Evolutionary conservation across 2,113 vertebrate species (phyloP).

Genomic region (Dicerorhinus sumatrensis): DNA sequence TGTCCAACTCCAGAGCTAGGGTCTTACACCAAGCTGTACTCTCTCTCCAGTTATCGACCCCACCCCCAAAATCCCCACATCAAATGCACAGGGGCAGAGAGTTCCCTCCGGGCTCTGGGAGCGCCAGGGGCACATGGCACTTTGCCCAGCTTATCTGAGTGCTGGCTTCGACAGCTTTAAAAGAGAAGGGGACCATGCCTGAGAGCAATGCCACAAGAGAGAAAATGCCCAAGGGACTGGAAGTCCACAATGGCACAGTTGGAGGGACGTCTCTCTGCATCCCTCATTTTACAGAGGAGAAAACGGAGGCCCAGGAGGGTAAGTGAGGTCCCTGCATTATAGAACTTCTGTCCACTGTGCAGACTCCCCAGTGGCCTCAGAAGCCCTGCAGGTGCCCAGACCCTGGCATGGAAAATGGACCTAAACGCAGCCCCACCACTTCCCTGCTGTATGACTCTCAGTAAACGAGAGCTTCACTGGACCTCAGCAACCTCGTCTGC

Average conservation of each 20-base stretch:
- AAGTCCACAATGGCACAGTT: background rate
- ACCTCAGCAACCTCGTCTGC: background rate
- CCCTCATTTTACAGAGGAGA: background rate
- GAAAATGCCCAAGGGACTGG: background rate
- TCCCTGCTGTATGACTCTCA: background rate
- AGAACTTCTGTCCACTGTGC: background rate
- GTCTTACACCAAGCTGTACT: background rate
- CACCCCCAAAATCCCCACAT: background rate
- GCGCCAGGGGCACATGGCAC: background rate
- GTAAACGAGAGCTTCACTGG: background rate
- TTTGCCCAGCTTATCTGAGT: background rate
- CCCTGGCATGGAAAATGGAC: background rate
- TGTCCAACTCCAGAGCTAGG: background rate
- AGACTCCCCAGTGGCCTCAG: background rate
- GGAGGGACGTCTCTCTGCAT: background rate
- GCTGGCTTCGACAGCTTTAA: background rate
- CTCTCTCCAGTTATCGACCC: background rate
- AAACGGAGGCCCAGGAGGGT: background rate
- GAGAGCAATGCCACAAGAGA: background rate
- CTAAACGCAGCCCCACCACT: background rate
- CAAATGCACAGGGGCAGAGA: background rate
- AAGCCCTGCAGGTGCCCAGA: background rate
- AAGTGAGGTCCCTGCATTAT: no score
- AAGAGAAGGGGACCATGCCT: background rate
- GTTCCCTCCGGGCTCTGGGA: background rate